Evolutionary conservation across 2,888 invertebrate genomes (phyloP).

Genomic region (Coremacera marginata): DNA sequence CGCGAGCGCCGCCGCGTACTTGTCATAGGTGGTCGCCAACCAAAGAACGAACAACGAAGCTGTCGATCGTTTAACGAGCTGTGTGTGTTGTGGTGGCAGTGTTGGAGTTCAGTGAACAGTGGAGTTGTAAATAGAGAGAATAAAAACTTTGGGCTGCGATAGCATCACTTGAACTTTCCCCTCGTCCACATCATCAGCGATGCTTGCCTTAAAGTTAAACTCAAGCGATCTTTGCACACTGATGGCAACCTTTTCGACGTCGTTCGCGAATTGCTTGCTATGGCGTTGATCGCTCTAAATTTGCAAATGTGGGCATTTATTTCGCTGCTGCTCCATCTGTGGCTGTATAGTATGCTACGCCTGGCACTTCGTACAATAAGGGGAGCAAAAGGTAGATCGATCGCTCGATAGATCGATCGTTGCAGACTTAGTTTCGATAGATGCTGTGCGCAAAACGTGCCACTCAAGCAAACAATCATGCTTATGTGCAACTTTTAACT

Average conservation of each 20-base stretch:
- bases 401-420: constrained; percentile 26
- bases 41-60: neutral
- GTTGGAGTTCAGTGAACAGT: too few relatives aligned
- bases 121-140: too few relatives aligned
- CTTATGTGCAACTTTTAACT: constrained; percentile 31
- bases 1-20: neutral
- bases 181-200: constrained; percentile 43
- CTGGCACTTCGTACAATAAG: neutral
- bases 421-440: neutral
- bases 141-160: constrained; percentile 49
- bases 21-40: constrained; percentile 32
- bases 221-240: constrained; percentile 14
- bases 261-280: constrained; percentile 11
- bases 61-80: too few relatives aligned
- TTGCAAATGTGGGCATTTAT: constrained; percentile 35
- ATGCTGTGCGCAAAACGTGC: constrained; percentile 28
- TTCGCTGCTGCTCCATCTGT: constrained; percentile 6
- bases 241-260: constrained; percentile 28
- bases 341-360: neutral
- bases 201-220: neutral
- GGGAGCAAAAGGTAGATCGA: neutral
- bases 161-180: constrained; percentile 60
- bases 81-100: too few relatives aligned
- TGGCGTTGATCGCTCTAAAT: constrained; percentile 31
- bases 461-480: constrained; percentile 23